Base-by-base conservation (phyloP, 2,113 vertebrate species). In the Ciconia maguari region DNA sequence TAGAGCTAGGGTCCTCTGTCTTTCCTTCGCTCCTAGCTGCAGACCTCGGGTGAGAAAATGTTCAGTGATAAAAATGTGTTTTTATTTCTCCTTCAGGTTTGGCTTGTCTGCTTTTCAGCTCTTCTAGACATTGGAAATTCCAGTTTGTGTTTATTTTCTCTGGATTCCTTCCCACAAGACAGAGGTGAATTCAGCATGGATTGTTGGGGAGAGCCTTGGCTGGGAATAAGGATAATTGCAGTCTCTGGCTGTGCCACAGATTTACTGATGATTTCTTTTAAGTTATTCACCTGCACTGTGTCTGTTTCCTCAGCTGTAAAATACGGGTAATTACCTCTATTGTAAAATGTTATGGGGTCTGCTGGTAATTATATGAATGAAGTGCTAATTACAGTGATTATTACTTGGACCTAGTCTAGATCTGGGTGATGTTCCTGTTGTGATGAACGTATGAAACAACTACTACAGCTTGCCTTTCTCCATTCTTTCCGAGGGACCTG, bases 251-350 rank as follows among this genome's bases (percentile, higher is more conserved):
- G 89, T 89, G 89, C 87, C 79, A 54, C 95, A 95, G 51, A 83
- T 88, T 92, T 61, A 66, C 92, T 80, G 92, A 90, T 95, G 64
- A 78, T 95, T 95, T 93, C 94, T 96, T 95, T 95, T 93, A 94
- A 96, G 92, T 96, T 92, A 66, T 89, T 97, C 96, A 96, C 96
- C 94, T 96, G 92, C 85, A 48, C 92, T 96, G 85, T 96, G 70
- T 95, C 96, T 92, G 90, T 96, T 96, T 96, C 94, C 88, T 95
- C 92, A 94, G 94, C 92, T 96, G 96, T 96, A 96, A 97, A 97
- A 93, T 90, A 66, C 55, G 94, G 96, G 95, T 96, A 97, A 96
- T 96, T 97, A 92, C 96, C 85, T 96, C 90, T 85, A 77, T 93
- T 96, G 96, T 96, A 91, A 96, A 94, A 94, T 96, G 95, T 96